Percentiles rank a stretch among this genome's conserved stretches.
These are phyloP conservation scores for Phasianus colchicus DNA, from an alignment of 2,113 vertebrate species.

Conservation along the genomic window DNA sequence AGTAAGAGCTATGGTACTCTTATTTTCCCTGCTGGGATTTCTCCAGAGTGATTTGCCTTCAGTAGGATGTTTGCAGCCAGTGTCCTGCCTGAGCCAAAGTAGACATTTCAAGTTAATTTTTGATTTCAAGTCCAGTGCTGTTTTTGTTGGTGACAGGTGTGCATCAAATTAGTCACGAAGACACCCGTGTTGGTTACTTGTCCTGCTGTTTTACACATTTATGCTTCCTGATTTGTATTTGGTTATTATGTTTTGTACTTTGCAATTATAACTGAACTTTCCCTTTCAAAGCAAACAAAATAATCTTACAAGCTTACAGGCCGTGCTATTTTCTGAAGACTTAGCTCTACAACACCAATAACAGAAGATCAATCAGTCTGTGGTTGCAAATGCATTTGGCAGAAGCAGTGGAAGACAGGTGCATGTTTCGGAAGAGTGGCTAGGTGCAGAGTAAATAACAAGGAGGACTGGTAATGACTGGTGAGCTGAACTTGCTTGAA, in stretches of 20 bases:
- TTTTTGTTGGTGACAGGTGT: not conserved
- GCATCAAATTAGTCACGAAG: not conserved
- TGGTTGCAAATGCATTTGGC: not conserved
- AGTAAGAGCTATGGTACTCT: not conserved
- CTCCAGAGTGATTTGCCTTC: not conserved
- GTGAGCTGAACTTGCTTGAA: not conserved
- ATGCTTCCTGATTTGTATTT: not conserved
- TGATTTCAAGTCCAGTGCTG: not conserved
- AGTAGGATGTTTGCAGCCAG: not conserved
- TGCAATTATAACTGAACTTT: not conserved
- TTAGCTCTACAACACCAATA: not conserved
- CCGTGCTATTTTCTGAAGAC: not conserved
- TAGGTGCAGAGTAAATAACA: not conserved
- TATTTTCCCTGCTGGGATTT: not conserved
- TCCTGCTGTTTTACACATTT: not conserved
- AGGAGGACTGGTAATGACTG: not conserved
- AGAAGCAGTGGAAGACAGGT: not conserved
- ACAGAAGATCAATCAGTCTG: not conserved
- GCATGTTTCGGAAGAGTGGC: not conserved
- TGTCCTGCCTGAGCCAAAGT: not conserved
- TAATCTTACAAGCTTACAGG: not conserved
- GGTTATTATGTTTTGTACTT: not conserved
- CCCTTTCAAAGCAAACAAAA: not conserved
- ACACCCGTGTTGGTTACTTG: not conserved
- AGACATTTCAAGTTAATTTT: not conserved